A percentile compares a stretch with the other conserved stretches of the same genome.
These are phyloP conservation scores for Agelas oroides DNA, from an alignment of 37 sponge, comb jelly and placozoan genomes.

Conservation along the genomic window DNA sequence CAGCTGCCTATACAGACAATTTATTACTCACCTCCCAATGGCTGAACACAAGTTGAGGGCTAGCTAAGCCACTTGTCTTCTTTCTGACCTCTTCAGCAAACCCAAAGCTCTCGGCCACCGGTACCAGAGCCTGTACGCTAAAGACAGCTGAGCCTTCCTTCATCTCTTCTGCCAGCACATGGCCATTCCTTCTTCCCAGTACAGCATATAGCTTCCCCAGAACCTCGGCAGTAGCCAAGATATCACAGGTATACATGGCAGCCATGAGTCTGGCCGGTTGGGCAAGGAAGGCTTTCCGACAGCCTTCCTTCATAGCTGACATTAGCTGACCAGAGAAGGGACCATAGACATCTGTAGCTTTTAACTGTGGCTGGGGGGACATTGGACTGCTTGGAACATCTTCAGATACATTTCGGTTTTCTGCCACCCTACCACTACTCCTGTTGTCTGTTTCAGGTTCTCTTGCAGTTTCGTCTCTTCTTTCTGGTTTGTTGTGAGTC, in stretches of 20 bases:
- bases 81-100: conserved; percentile 97
- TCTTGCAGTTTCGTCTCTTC: neutral
- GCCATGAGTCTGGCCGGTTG: conserved; percentile 91
- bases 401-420: no score
- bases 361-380: no score
- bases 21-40: conserved; percentile 96
- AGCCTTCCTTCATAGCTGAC: conserved; percentile 92
- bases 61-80: conserved; percentile 95
- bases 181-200: conserved; percentile 84
- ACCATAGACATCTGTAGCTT: conserved; percentile 17
- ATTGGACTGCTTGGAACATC: no score
- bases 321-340: conserved; percentile 95
- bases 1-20: no score
- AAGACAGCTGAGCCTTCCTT: conserved; percentile 91
- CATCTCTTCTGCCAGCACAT: conserved; percentile 88
- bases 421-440: no score
- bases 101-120: conserved; percentile 98
- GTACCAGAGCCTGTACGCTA: conserved; percentile 81
- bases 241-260: conserved; percentile 93
- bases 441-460: neutral
- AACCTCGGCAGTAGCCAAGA: conserved; percentile 94
- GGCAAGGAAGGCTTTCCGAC: conserved; percentile 82
- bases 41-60: conserved; percentile 96
- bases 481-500: conserved; percentile 13
- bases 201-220: conserved; percentile 93